Conservation (phyloP, 2,797 vertebrate genomes). For the Onychomys leucogaster region DNA sequence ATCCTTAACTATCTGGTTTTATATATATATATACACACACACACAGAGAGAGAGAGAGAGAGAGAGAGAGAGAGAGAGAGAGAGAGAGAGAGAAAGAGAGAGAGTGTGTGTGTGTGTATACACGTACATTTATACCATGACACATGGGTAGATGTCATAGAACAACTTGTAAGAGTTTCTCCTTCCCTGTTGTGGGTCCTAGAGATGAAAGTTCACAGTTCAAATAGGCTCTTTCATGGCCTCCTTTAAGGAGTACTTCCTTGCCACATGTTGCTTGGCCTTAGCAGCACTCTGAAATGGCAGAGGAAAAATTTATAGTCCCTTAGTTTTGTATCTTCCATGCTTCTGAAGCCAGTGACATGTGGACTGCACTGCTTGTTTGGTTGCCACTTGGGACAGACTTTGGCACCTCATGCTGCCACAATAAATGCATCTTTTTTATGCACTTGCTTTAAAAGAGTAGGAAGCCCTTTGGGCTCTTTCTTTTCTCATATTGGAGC, state of each 20-base stretch:
- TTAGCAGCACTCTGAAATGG: background rate
- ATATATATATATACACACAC: too few relatives aligned
- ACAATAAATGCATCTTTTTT: background rate
- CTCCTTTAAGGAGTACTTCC: background rate
- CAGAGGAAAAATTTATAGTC: background rate
- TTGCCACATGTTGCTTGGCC: background rate
- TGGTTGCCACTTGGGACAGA: background rate
- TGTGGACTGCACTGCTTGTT: too few relatives aligned
- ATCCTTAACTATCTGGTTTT: constrained; percentile 78
- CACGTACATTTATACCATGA: too few relatives aligned
- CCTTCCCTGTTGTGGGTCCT: too few relatives aligned
- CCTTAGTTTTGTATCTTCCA: background rate
- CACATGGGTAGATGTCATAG: background rate
- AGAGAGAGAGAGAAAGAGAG: too few relatives aligned
- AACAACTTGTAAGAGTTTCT: background rate
- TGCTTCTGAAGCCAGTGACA: background rate
- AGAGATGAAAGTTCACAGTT: background rate
- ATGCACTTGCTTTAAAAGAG: background rate
- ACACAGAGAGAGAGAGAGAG: too few relatives aligned
- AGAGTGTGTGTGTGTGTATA: too few relatives aligned
- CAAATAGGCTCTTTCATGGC: background rate
- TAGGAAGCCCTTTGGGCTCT: background rate
- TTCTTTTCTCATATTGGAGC: background rate
- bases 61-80: too few relatives aligned
- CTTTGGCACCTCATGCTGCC: background rate